Conservation (phyloP, 1,140 invertebrate genomes). For the Trichonephila clavipes region DNA sequence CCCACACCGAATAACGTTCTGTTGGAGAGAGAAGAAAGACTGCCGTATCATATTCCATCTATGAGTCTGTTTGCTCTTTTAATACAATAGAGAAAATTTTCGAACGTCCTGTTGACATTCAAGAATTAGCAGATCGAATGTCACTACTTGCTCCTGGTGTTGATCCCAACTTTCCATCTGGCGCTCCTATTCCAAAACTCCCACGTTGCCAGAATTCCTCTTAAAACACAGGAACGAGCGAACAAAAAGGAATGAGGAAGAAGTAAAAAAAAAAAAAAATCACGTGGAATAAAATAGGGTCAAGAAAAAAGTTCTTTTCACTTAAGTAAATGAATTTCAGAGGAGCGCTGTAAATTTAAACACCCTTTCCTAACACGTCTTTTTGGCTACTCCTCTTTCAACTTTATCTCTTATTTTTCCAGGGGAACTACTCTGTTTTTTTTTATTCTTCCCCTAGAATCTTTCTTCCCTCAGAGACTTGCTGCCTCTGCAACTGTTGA, state of each 20-base stretch:
- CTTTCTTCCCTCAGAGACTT: constrained; percentile 22
- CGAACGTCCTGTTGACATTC: background rate
- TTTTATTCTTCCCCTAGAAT: background rate
- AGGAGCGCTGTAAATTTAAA: constrained; percentile 65
- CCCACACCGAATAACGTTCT: too few species aligned
- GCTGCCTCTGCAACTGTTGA: constrained; percentile 60
- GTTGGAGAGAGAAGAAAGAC: background rate
- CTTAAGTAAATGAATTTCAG: constrained; percentile 71
- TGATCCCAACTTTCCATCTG: constrained; percentile 35
- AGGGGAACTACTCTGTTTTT: background rate
- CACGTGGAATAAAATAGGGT: constrained; percentile 43
- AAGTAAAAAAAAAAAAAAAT: background rate
- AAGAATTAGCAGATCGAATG: constrained; percentile 37
- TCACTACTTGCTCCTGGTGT: constrained; percentile 48
- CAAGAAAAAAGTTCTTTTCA: constrained; percentile 69
- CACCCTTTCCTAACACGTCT: constrained; percentile 48
- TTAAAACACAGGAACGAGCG: constrained; percentile 48
- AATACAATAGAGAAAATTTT: background rate
- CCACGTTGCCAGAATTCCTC: constrained; percentile 42
- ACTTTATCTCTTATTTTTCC: constrained; percentile 43
- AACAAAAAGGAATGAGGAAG: background rate
- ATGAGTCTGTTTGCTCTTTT: background rate
- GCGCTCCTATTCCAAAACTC: constrained; percentile 35
- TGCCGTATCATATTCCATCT: background rate
- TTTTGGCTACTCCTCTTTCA: constrained; percentile 36